Percentiles rank a stretch among this genome's conserved stretches.
These are phyloP conservation scores for Acanthurus tractus DNA, from an alignment of 2,797 vertebrate species.

Conservation along the genomic window DNA sequence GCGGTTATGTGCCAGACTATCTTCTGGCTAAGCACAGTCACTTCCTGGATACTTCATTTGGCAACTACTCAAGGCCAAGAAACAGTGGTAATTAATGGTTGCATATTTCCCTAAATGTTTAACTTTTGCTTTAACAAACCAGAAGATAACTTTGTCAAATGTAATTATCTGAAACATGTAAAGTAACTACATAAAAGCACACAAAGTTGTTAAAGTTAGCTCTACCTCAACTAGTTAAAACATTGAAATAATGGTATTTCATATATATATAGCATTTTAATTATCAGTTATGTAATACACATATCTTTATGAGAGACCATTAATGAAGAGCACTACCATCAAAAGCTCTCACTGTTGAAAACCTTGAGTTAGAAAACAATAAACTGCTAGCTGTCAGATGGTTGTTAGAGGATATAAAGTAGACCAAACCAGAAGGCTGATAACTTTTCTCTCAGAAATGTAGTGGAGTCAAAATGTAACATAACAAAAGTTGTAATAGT, in stretches of 20 bases:
- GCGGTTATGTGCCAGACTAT: conserved; percentile 25
- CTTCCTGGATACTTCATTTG: conserved; percentile 28
- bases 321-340: not conserved
- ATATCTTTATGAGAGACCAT: not conserved
- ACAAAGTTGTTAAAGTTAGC: not conserved
- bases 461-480: not conserved
- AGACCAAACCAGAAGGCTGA: not conserved
- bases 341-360: not conserved
- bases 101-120: not conserved
- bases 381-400: not conserved
- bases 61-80: conserved; percentile 31
- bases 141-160: not conserved
- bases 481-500: not conserved
- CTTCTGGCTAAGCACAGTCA: conserved; percentile 12
- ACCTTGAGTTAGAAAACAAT: not conserved
- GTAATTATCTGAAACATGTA: not conserved
- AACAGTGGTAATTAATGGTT: not conserved
- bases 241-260: not conserved
- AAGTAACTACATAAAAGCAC: not conserved
- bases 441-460: not conserved
- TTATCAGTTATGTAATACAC: not conserved
- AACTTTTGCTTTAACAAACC: conserved; percentile 21
- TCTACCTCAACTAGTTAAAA: not conserved
- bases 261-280: not conserved
- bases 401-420: not conserved